Percentiles rank a stretch among this genome's conserved stretches.
These are phyloP conservation scores for Liopterus haemorrhoidalis DNA, from an alignment of 2,888 invertebrate genomes.

Conservation along the genomic window DNA sequence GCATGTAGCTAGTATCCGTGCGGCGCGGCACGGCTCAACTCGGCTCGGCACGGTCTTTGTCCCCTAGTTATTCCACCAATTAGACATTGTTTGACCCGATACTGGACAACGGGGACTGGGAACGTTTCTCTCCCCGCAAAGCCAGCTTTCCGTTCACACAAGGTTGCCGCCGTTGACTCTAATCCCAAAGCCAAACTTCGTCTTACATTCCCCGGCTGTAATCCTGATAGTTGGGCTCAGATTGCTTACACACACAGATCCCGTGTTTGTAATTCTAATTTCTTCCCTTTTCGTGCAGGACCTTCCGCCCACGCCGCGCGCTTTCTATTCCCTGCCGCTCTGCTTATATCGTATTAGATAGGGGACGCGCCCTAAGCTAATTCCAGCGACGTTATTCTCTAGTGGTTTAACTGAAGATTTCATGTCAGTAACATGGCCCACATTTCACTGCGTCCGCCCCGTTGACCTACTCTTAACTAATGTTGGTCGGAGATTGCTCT, in stretches of 20 bases:
- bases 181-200: constrained; percentile 14
- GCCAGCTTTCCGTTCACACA: neutral
- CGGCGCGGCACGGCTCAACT: constrained; percentile 10
- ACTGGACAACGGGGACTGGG: constrained; percentile 7
- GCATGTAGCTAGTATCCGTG: too few relatives aligned
- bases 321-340: too few relatives aligned
- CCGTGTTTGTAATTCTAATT: constrained; percentile 18
- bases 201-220: constrained; percentile 6
- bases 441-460: too few relatives aligned
- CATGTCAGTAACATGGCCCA: neutral
- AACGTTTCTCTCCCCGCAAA: constrained; percentile 7
- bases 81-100: constrained; percentile 23
- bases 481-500: constrained; percentile 1
- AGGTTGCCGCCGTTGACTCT: neutral
- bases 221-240: constrained; percentile 7
- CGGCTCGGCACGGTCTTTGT: constrained; percentile 18
- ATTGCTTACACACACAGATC: constrained; percentile 8
- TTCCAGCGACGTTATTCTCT: too few relatives aligned
- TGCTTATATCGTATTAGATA: too few relatives aligned
- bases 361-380: too few relatives aligned
- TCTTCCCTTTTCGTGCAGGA: too few relatives aligned
- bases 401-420: too few relatives aligned
- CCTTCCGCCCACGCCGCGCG: too few relatives aligned
- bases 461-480: neutral
- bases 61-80: constrained; percentile 24